phyloP scores from a whole-genome alignment of 2,113 vertebrate species.

The Oncorhynchus mykiss region DNA sequence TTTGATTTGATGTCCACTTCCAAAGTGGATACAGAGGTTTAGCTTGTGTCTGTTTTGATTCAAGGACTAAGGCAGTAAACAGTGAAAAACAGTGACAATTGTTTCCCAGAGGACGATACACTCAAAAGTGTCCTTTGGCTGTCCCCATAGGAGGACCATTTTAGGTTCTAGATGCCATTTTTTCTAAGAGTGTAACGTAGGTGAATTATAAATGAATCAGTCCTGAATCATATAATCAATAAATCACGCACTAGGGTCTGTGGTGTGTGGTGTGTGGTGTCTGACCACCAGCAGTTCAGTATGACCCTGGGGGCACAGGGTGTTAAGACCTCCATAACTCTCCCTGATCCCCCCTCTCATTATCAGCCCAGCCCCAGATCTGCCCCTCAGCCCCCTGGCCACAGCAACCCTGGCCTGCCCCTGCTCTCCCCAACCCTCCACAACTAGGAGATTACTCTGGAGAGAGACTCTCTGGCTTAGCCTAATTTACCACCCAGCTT shows the following conservation, averaged over 20 bases:
- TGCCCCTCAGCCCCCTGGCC: constrained; percentile 15
- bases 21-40: not conserved
- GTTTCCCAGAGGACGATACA: too few species aligned
- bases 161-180: too few species aligned
- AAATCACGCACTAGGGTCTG: constrained; percentile 13
- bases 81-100: too few species aligned
- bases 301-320: constrained; percentile 63
- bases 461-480: not conserved
- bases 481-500: too few species aligned
- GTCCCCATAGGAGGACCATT: too few species aligned
- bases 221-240: not conserved
- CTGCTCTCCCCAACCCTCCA: constrained; percentile 37
- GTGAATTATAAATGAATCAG: not conserved
- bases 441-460: not conserved
- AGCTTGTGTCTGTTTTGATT: not conserved
- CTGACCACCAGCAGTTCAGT: constrained; percentile 61
- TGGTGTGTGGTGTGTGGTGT: constrained; percentile 27
- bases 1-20: too few species aligned
- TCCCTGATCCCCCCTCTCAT: constrained; percentile 73
- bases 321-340: constrained; percentile 74
- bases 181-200: not conserved
- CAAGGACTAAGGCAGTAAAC: too few species aligned
- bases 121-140: too few species aligned
- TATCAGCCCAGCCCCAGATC: constrained; percentile 64
- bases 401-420: not conserved